phyloP scores from a whole-genome alignment of 1,140 invertebrate species.

The Trachelipus rathkii region DNA sequence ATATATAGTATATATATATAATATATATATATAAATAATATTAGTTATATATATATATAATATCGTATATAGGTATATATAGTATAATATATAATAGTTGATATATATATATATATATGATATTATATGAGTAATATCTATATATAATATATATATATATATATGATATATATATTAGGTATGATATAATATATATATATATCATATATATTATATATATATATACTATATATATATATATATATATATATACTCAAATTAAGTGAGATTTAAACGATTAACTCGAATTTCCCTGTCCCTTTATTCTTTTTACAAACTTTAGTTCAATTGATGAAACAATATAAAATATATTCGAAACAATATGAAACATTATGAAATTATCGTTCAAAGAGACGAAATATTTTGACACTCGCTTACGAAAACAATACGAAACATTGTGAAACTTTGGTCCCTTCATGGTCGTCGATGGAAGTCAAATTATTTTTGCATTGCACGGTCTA shows the following conservation, averaged over 20 bases:
- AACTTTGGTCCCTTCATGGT: background rate
- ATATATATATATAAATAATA: background rate
- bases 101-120: background rate
- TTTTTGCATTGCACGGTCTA: slow-evolving; percentile 6
- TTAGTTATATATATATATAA: background rate
- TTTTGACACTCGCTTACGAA: background rate
- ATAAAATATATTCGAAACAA: too few relatives aligned
- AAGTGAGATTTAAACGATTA: background rate
- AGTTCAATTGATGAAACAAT: too few relatives aligned
- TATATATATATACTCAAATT: background rate
- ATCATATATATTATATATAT: slow-evolving; percentile 13
- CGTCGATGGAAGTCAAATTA: background rate
- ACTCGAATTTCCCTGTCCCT: background rate
- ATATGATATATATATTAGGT: background rate
- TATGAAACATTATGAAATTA: background rate
- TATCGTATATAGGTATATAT: background rate
- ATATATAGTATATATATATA: too few relatives aligned
- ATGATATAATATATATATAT: slow-evolving; percentile 1
- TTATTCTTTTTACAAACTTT: background rate
- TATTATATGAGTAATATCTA: background rate
- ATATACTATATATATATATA: background rate
- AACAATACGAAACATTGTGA: background rate
- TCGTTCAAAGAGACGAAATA: background rate
- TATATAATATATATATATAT: background rate
- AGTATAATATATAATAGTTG: background rate